These are phyloP conservation scores for Nemotelus pantherinus DNA, from an alignment of 2,888 invertebrate species.

Conservation along the genomic window DNA sequence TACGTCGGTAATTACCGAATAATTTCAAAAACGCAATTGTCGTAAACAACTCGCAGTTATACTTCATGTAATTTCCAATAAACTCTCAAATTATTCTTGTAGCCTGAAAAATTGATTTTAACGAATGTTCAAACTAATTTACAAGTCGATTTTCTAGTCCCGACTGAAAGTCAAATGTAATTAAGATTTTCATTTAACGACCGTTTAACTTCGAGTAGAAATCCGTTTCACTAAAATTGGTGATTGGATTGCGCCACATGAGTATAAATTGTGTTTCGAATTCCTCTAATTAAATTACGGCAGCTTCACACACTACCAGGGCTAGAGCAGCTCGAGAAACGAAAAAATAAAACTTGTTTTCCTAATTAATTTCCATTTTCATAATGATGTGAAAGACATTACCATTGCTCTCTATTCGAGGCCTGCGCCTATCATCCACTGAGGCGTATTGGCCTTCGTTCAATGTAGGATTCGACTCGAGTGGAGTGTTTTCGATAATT, in stretches of 20 bases:
- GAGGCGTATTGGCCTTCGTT: neutral
- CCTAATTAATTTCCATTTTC: conserved; percentile 39
- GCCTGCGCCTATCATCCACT: neutral
- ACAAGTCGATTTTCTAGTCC: conserved; percentile 33
- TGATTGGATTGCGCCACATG: conserved; percentile 39
- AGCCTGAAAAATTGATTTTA: conserved; percentile 35
- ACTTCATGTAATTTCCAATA: conserved; percentile 12
- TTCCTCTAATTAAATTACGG: conserved; percentile 32
- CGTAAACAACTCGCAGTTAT: no score
- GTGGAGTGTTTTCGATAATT: conserved; percentile 37
- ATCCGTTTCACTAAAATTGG: conserved; percentile 36
- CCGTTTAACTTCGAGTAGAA: conserved; percentile 38
- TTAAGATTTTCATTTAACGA: conserved; percentile 42
- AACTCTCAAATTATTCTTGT: conserved; percentile 24
- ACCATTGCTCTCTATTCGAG: neutral
- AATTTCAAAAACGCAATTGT: no score
- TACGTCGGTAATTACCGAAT: no score
- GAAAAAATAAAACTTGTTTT: conserved; percentile 28
- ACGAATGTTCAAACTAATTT: conserved; percentile 33
- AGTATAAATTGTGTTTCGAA: conserved; percentile 29
- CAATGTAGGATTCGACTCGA: neutral
- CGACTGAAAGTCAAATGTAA: conserved; percentile 28
- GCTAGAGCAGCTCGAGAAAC: neutral
- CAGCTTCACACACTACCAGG: neutral
- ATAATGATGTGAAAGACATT: conserved; percentile 38